Base-by-base conservation (phyloP, 2,113 vertebrate species). In the Halichoerus grypus region DNA sequence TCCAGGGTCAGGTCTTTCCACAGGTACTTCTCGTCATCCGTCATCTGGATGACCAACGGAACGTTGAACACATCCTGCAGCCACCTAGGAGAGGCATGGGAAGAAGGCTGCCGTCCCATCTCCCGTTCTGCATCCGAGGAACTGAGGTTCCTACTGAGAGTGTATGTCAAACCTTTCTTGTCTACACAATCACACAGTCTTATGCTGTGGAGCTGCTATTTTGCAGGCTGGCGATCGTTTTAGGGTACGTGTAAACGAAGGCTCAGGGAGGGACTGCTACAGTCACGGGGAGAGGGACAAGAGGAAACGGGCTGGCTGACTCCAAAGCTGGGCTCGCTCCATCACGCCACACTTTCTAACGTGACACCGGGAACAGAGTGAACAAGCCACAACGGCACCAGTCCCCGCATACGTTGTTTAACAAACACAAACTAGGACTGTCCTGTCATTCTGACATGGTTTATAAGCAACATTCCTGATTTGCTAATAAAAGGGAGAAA, bases 11-110 rank as follows among this genome's bases (percentile, higher is more conserved):
- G 98, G 96, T 99, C 99, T 97, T 99, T 99, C 99, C 99, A 99
- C 97, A 99, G 99, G 96, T 99, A 99, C 93, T 99, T 99, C 98
- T 99, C 99, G 76, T 99, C 99, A 26, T 99, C 99, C 0, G 99
- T 99, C 98, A 99, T 92, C 98, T 99, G 99, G 98, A 99, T 98
- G 91, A 99, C 99, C 98, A 99, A 97, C 1, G 99, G 99, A 63
- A 99, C 99, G 39, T 99, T 98, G 90, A 99, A 99, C 31, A 99
- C 99, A 53, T 99, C 99, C 98, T 99, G 99, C 80, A 99, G 98
- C 99, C 99, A 99, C 98, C 99, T 99, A 86, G 26, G 7, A 65
- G 18, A 49, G 24, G 63, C 2, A 1, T 7, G 69, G 12, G 46
- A 13, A 12, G 19, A 33, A 13, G 67, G 72, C 5, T 5, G n/a